Conservation (phyloP, 2,888 invertebrate species). For the Cerastis rubricosa region DNA sequence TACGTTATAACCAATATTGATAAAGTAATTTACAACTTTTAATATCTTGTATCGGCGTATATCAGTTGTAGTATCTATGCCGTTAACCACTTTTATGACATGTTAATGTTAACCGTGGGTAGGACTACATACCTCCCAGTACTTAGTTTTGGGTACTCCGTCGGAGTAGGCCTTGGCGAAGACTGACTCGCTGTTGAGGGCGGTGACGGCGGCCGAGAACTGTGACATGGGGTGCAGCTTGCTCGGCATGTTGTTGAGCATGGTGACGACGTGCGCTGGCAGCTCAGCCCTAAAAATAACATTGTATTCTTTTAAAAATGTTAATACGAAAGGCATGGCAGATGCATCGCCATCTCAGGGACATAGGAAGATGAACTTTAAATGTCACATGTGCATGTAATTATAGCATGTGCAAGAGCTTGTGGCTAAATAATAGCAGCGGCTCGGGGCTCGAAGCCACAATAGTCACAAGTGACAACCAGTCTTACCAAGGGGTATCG, state of each 20-base stretch:
- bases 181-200: slow-evolving; percentile 97
- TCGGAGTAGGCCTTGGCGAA: slow-evolving; percentile 97
- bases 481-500: neutral
- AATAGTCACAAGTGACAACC: neutral
- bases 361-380: neutral
- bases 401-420: neutral
- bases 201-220: slow-evolving; percentile 97
- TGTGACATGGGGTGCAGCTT: slow-evolving; percentile 98
- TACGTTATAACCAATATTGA: slow-evolving; percentile 30
- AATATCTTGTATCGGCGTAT: slow-evolving; percentile 26
- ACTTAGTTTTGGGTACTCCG: slow-evolving; percentile 96
- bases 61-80: slow-evolving; percentile 2
- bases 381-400: neutral
- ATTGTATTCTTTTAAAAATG: neutral
- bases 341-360: neutral
- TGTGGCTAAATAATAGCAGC: neutral
- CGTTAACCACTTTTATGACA: neutral
- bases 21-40: slow-evolving; percentile 33
- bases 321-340: neutral
- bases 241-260: slow-evolving; percentile 97
- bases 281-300: slow-evolving; percentile 93
- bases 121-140: slow-evolving; percentile 93
- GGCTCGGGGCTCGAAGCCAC: neutral
- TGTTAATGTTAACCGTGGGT: neutral
- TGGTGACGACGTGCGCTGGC: slow-evolving; percentile 97